Base-by-base conservation (phyloP, 2,113 vertebrate species). In the Oncorhynchus masou region DNA sequence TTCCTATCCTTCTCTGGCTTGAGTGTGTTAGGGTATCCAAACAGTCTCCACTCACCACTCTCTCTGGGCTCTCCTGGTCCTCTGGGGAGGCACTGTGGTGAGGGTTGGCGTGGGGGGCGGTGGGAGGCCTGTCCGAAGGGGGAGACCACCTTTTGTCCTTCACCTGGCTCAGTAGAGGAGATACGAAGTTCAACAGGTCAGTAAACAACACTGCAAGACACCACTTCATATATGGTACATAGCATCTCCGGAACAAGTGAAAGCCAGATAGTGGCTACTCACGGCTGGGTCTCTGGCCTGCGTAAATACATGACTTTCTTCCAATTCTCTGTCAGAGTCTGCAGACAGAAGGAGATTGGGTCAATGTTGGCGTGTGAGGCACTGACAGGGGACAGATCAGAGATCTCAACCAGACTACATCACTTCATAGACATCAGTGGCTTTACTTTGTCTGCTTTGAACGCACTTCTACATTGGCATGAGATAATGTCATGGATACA, bases 1-100 rank as follows among this genome's bases (percentile, higher is more conserved):
- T 11, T 11, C 39, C 39, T 45, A 45, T 64, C 62, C n/a, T 64
- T 64, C 8, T 5, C 15, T 57, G 62, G 22, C 22, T 64, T 64
- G 62, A 64, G 54, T 15, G 20, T 57, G 54, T 57, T 20, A 19
- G 39, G 39, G 39, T 12, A 62, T 54, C 7, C 39, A 27, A 15
- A 19, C 39, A 48, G 67, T 45, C 2, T 11, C 9, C 39, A 79
- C 92, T 90, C 80, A 94, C 94, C 82, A 88, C 90, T 93, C 91
- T 89, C 81, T 93, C 93, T 0, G 92, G 91, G 74, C 91, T 94
- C 79, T 92, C 92, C 82, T 90, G 90, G 68, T 94, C 90, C 68
- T 94, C 93, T 31, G 89, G 31, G 70, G 90, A 80, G 79, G 87
- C 20, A 85, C 83, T 85, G 86, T 91, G 87, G 84, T 81, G 85